Evolutionary conservation across 2,888 invertebrate genomes (phyloP).

Genomic region (Arrhopalites spinosus): DNA sequence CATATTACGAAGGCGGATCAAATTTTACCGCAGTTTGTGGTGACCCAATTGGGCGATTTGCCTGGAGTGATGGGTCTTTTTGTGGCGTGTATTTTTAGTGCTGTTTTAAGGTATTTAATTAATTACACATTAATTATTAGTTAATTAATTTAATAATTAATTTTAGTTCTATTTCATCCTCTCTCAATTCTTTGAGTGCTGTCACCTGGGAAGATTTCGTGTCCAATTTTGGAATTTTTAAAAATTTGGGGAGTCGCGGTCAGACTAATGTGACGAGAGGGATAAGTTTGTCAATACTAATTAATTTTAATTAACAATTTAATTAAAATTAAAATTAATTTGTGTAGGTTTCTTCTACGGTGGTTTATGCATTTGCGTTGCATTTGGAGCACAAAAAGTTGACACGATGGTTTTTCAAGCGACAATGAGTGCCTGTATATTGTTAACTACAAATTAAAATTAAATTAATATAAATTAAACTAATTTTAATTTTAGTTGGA

Average conservation of each 20-base stretch:
- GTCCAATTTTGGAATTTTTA: conserved; percentile 16
- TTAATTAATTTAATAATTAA: no score
- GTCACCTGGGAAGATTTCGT: conserved; percentile 50
- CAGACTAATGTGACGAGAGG: conserved; percentile 43
- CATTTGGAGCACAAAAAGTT: conserved; percentile 46
- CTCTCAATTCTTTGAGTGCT: conserved; percentile 44
- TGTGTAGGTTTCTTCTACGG: conserved; percentile 16
- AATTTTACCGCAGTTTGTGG: conserved; percentile 54
- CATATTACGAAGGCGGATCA: conserved; percentile 44
- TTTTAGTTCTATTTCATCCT: conserved; percentile 39
- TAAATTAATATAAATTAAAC: background rate
- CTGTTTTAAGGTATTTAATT: conserved; percentile 36
- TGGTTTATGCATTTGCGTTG: conserved; percentile 37
- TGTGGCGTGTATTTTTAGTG: conserved; percentile 50
- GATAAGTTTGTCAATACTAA: conserved; percentile 24
- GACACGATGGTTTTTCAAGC: conserved; percentile 44
- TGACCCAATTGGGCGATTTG: conserved; percentile 41
- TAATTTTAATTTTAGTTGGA: conserved; percentile 1
- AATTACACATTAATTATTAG: no score
- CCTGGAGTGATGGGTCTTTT: conserved; percentile 44
- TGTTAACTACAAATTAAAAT: no score
- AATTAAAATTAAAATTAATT: no score
- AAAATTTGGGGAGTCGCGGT: conserved; percentile 1
- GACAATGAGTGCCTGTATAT: background rate
- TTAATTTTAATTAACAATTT: no score